Base-by-base conservation (phyloP, 2,888 invertebrate genomes). In the Volucella bombylans region DNA sequence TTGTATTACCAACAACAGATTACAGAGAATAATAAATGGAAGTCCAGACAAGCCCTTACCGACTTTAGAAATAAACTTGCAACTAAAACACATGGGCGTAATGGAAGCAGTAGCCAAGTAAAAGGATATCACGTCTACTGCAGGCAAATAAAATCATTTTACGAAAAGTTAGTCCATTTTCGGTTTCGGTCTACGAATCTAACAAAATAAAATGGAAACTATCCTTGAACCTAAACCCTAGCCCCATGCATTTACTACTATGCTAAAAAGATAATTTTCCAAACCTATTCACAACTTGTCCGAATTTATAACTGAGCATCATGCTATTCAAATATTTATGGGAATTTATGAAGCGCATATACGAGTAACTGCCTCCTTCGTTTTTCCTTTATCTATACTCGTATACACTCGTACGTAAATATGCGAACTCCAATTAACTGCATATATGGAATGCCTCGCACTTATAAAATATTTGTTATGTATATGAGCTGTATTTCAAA, bases 21-120 rank as follows among this genome's bases (percentile, higher is more conserved):
- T 55, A 80, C 61, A 73, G 67, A 55, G 73, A 80, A 73, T 80
- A 80, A 73, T 73, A 73, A 68, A 80, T 80, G 80, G 55, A 54
- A 55, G 73, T 68, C 68, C 80, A 68, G 67, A 67, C 80, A 62
- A 69, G 64, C 68, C 43, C 49, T 80, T 45, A 54, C 54, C 62
- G 67, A 55, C 55, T 73, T 57, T 47, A 52, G 71, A 59, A 62
- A 73, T 80, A 62, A 31, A 67, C 61, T 80, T 67, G 54, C 4
- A 54, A 61, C 43, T 59, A 8, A 55, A 65, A 50, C 38, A 65
- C 52, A 54, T 55, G 38, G 15, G 38, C 11, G 23, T 59, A 23
- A 54, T 54, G 52, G 41, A 57, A 61, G 31, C 57, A 55, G 52
- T 23, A 15, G 38, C 11, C 54, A 55, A 14, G 41, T 23, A 71